A percentile compares a stretch with the other conserved stretches of the same genome.
These are phyloP conservation scores for Podarcis cretensis DNA, from an alignment of 2,113 vertebrate genomes.

Conservation along the genomic window DNA sequence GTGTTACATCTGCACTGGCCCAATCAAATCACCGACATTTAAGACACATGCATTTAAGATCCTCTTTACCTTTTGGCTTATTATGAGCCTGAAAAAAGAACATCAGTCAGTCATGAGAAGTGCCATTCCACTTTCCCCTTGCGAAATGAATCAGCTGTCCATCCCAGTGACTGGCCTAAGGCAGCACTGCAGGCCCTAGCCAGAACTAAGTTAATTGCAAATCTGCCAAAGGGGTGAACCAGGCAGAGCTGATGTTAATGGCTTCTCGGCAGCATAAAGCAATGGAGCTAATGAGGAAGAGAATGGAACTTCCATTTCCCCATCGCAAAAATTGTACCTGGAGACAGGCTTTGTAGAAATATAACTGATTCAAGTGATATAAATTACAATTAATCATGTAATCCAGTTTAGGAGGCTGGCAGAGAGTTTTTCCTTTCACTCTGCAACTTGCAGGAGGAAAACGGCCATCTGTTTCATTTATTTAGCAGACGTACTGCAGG, in stretches of 20 bases:
- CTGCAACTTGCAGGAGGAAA: rapidly evolving
- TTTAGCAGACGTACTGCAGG: background rate
- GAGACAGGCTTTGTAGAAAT: background rate
- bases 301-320: constrained; percentile 18
- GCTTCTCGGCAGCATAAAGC: constrained; percentile 7
- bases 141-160: background rate
- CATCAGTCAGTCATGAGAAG: background rate
- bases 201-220: background rate
- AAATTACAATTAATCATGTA: rapidly evolving
- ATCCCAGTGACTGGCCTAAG: background rate
- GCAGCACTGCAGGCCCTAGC: background rate
- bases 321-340: background rate
- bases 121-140: background rate
- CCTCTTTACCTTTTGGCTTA: background rate
- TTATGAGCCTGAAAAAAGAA: background rate
- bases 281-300: constrained; percentile 2
- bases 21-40: background rate
- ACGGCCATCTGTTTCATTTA: background rate
- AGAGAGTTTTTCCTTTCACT: background rate
- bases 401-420: background rate
- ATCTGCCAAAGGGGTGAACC: background rate
- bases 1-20: background rate
- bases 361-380: background rate
- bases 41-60: background rate
- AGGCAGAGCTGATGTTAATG: background rate